Evolutionary conservation across 2,113 vertebrate genomes (phyloP).

Genomic region (Corythoichthys intestinalis): DNA sequence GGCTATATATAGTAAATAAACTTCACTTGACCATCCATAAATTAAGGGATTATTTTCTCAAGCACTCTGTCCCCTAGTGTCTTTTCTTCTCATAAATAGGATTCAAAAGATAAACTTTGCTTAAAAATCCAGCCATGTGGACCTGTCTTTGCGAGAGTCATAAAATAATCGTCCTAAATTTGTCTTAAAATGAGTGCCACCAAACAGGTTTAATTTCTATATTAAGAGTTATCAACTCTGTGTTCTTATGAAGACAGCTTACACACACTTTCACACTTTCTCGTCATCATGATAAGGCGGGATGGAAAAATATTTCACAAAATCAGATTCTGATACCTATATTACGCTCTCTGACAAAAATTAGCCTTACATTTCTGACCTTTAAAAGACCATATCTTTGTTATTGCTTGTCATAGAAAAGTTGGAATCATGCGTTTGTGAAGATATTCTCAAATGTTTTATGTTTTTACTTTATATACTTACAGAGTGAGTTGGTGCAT

Average conservation of each 20-base stretch:
- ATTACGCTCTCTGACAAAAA: too few species aligned
- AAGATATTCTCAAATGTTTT: too few species aligned
- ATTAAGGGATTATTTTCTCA: neutral
- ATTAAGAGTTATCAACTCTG: conserved; percentile 44
- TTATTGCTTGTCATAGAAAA: too few species aligned
- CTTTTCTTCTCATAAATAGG: neutral
- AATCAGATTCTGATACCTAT: too few species aligned
- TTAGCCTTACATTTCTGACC: too few species aligned
- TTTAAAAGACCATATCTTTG: too few species aligned
- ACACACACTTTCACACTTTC: conserved; percentile 18
- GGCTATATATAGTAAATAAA: too few species aligned
- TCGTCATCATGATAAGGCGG: conserved; percentile 18
- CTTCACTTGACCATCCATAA: too few species aligned
- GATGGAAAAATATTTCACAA: neutral
- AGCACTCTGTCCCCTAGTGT: neutral
- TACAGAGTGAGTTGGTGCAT: too few species aligned
- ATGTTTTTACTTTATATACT: too few species aligned
- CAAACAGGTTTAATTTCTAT: conserved; percentile 48
- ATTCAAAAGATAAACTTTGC: conserved; percentile 12
- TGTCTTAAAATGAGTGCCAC: conserved; percentile 29
- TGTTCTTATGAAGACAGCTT: conserved; percentile 32
- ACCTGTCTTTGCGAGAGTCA: conserved; percentile 22
- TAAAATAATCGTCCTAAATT: conserved; percentile 22
- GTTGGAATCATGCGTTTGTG: too few species aligned
- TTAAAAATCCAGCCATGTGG: conserved; percentile 6